These are phyloP conservation scores for Volucella bombylans DNA, from an alignment of 2,888 invertebrate genomes.

Conservation along the genomic window DNA sequence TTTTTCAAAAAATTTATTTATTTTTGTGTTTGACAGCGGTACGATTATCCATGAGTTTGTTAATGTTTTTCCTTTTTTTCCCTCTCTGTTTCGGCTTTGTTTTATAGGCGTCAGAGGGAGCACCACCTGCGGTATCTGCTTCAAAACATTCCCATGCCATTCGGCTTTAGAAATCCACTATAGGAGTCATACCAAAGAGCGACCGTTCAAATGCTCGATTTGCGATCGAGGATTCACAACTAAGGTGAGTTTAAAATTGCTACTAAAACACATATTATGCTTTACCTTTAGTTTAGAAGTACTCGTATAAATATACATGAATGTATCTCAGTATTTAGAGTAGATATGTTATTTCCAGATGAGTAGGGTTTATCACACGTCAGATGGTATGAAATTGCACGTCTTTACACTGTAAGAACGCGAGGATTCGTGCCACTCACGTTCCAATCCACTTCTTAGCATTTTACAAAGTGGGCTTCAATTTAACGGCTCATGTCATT, in stretches of 20 bases:
- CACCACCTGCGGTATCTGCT: slow-evolving; percentile 97
- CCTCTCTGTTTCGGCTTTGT: slow-evolving; percentile 44
- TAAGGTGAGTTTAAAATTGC: slow-evolving; percentile 86
- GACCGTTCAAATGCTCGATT: slow-evolving; percentile 97
- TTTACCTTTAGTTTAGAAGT: not conserved
- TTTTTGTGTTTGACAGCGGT: slow-evolving; percentile 39
- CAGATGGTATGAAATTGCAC: no score
- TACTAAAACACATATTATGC: not conserved
- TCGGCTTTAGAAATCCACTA: slow-evolving; percentile 98
- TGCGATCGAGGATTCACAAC: slow-evolving; percentile 99
- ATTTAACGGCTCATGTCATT: no score
- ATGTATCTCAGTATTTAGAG: no score
- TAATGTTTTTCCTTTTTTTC: slow-evolving; percentile 16
- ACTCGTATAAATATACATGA: no score
- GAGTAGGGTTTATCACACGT: no score
- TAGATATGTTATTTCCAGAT: no score
- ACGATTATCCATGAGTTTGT: not conserved
- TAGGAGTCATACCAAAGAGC: slow-evolving; percentile 97
- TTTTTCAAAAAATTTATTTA: slow-evolving; percentile 42
- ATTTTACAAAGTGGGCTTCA: no score
- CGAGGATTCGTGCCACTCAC: no score
- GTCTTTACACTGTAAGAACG: no score
- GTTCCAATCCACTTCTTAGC: no score
- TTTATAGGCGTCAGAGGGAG: slow-evolving; percentile 91
- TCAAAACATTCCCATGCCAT: slow-evolving; percentile 99